phyloP scores from a whole-genome alignment of 2,797 vertebrate genomes.

The Eremophila alpestris region DNA sequence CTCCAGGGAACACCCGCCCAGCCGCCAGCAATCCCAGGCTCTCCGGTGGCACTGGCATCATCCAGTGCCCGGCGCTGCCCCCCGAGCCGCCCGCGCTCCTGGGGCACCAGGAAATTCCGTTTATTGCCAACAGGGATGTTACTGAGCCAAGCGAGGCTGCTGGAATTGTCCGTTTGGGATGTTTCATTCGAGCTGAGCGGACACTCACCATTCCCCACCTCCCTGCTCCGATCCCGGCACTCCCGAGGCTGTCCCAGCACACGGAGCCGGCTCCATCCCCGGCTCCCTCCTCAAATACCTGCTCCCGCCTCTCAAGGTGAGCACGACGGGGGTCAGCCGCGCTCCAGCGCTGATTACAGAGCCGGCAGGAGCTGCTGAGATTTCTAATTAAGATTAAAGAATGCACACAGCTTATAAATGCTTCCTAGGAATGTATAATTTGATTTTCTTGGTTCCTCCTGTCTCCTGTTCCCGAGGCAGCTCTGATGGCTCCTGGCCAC shows the following conservation, averaged over 20 bases:
- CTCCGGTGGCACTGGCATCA: fast-evolving
- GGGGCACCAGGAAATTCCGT: fast-evolving
- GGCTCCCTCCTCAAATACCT: neutral
- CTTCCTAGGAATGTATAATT: conserved; percentile 74
- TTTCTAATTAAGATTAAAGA: conserved; percentile 84
- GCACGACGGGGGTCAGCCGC: conserved; percentile 50
- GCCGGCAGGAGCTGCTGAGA: conserved; percentile 73
- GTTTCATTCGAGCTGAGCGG: neutral
- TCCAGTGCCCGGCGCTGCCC: fast-evolving
- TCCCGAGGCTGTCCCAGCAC: neutral
- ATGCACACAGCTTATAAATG: conserved; percentile 65
- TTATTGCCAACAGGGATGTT: neutral
- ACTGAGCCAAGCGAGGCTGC: neutral
- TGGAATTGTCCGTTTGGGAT: neutral
- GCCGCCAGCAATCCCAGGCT: neutral
- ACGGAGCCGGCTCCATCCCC: neutral
- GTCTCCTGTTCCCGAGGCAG: conserved; percentile 34
- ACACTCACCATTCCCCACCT: fast-evolving
- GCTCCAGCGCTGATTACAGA: conserved; percentile 72
- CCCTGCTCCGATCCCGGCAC: neutral
- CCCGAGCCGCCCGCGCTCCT: neutral
- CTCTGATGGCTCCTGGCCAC: neutral
- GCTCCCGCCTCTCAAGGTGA: conserved; percentile 59
- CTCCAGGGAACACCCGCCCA: neutral
- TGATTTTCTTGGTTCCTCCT: conserved; percentile 66